These are phyloP conservation scores for Ochotona princeps DNA, from an alignment of 2,113 vertebrate genomes.

Conservation along the genomic window DNA sequence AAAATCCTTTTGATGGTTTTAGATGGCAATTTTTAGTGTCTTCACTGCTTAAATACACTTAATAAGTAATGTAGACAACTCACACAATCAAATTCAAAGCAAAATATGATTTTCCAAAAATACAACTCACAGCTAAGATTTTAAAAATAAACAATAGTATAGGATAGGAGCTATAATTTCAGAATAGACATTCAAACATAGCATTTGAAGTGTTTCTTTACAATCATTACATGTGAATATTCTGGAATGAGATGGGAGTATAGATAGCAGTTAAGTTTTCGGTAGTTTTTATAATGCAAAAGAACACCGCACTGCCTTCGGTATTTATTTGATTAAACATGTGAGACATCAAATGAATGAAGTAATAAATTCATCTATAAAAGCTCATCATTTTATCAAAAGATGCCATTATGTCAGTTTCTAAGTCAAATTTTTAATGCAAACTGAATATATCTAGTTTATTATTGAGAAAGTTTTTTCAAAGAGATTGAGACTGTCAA, in stretches of 20 bases:
- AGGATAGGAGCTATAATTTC: accelerated
- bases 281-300: conserved; percentile 19
- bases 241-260: background rate
- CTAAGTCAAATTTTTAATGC: conserved; percentile 56
- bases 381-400: conserved; percentile 40
- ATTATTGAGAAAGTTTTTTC: conserved; percentile 48
- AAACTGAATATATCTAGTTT: conserved; percentile 40
- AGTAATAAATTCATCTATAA: conserved; percentile 28
- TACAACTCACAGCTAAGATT: background rate
- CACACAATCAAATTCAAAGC: background rate
- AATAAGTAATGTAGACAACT: background rate
- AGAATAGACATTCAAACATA: background rate
- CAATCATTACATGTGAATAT: background rate
- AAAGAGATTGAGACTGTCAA: conserved; percentile 47
- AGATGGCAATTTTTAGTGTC: background rate
- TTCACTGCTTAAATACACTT: background rate
- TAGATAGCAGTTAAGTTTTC: conserved; percentile 6
- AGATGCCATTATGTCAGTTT: conserved; percentile 23
- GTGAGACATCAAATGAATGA: background rate
- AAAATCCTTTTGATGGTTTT: background rate
- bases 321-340: conserved; percentile 22
- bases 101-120: background rate
- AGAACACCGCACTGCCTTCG: conserved; percentile 31
- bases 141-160: accelerated
- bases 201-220: conserved; percentile 4